Evolutionary conservation across 2,113 vertebrate species (phyloP), one percentile per base, ranked within the genome.

Genomic region (Caranx ignobilis): DNA sequence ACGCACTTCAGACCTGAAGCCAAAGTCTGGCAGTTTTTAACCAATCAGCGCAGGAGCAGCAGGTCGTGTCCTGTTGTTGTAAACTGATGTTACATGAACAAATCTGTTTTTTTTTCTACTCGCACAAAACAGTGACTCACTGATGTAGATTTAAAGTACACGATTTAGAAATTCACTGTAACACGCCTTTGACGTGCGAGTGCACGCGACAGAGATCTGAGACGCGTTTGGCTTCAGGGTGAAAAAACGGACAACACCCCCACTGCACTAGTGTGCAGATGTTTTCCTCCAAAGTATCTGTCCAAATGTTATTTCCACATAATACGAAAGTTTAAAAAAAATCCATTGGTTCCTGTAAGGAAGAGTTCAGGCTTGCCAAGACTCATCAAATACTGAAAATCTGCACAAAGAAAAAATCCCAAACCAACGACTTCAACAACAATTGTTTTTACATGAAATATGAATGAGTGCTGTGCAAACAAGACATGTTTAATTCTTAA

Each of bases 91-190:
- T 59, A 21, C 55, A 65, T 50, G 8, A 62, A 69, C 15, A 47
- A 50, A 79, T 76, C 32, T 1, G 13, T 41, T 52, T 71, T 81
- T 55, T n/a, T 26, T 26, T 26, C 26, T 26, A 26, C 26, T 26
- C 26, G 26, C 35, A 82, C 47, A 59, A 82, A 70, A 37, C 37
- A 41, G 7, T 9, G 12, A 68, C 45, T 56, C 21, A 64, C 18
- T 57, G 19, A 57, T 55, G 66, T 37, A 59, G 45, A 45, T 71
- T 67, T 76, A 19, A 65, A 83, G 79, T 79, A 61, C 60, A 76
- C 7, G 12, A 4, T 48, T 75, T 54, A 32, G 13, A 67, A 64
- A 16, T 69, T 32, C 60, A 8, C 31, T 3, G 12, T 15, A 26
- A 39, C 31, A 19, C 10, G 52, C n/a, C 13, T 48, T 67, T 66